These are phyloP conservation scores for Drosophila azteca DNA, from an alignment of 1,140 invertebrate species.

Conservation along the genomic window DNA sequence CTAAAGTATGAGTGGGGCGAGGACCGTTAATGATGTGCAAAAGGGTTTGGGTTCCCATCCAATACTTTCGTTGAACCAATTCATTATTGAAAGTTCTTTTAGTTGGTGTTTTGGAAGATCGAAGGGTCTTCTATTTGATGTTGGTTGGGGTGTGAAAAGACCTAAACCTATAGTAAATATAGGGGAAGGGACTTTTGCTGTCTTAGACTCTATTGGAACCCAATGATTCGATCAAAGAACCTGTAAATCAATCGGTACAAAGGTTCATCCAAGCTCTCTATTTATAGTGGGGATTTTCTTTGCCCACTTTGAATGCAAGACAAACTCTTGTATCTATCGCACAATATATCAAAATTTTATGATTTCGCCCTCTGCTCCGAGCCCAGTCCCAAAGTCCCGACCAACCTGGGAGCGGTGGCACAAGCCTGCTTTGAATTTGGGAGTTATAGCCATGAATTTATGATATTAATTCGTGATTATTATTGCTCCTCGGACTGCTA, in stretches of 20 bases:
- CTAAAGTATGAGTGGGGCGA: neutral
- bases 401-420: slow-evolving; percentile 47
- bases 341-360: slow-evolving; percentile 68
- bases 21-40: slow-evolving; percentile 40
- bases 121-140: too few relatives aligned
- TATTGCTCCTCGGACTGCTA: slow-evolving; percentile 34
- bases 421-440: slow-evolving; percentile 59
- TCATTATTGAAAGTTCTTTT: slow-evolving; percentile 25
- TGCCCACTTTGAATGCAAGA: slow-evolving; percentile 39
- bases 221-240: too few relatives aligned
- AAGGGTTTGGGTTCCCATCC: slow-evolving; percentile 13
- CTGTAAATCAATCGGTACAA: too few relatives aligned
- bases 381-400: too few relatives aligned
- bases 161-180: too few relatives aligned
- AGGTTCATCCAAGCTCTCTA: too few relatives aligned
- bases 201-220: too few relatives aligned
- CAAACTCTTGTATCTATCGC: slow-evolving; percentile 46
- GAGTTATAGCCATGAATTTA: slow-evolving; percentile 68
- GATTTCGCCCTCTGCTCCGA: slow-evolving; percentile 38
- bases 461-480: slow-evolving; percentile 76
- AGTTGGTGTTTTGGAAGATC: neutral
- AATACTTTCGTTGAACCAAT: slow-evolving; percentile 10
- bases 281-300: neutral
- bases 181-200: neutral
- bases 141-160: too few relatives aligned